Conservation (phyloP, 2,888 invertebrate genomes). For the Cantharis nigra region DNA sequence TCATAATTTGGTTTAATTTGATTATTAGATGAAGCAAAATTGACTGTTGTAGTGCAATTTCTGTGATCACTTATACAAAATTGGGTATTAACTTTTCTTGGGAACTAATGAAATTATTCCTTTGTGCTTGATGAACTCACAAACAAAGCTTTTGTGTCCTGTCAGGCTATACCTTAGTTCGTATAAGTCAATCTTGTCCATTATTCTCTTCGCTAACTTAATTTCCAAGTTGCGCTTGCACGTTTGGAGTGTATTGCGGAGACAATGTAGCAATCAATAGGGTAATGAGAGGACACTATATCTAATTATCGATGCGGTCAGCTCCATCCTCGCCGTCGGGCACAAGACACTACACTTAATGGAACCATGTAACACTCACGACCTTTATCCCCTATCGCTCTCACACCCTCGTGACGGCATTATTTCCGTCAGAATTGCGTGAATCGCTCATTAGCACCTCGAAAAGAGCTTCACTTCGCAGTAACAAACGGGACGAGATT, state of each 20-base stretch:
- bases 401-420: neutral
- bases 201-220: constrained; percentile 51
- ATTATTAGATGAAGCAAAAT: neutral
- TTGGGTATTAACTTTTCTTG: constrained; percentile 6
- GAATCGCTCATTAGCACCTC: constrained; percentile 27
- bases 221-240: constrained; percentile 52
- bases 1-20: neutral
- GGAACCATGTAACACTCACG: constrained; percentile 31
- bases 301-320: constrained; percentile 55
- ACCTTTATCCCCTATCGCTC: constrained; percentile 29
- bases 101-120: neutral
- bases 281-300: constrained; percentile 59
- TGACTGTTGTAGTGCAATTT: neutral
- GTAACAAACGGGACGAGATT: constrained; percentile 14
- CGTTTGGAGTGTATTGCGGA: constrained; percentile 41
- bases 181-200: constrained; percentile 43
- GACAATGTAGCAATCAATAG: constrained; percentile 60
- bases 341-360: constrained; percentile 41
- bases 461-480: constrained; percentile 4
- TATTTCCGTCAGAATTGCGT: constrained; percentile 9
- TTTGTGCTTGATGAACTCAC: constrained; percentile 6
- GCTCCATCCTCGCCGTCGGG: constrained; percentile 46
- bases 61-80: neutral
- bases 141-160: constrained; percentile 27
- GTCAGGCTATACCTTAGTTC: constrained; percentile 15